phyloP scores from a whole-genome alignment of 2,888 invertebrate species.

The Phanerotoma sp. region DNA sequence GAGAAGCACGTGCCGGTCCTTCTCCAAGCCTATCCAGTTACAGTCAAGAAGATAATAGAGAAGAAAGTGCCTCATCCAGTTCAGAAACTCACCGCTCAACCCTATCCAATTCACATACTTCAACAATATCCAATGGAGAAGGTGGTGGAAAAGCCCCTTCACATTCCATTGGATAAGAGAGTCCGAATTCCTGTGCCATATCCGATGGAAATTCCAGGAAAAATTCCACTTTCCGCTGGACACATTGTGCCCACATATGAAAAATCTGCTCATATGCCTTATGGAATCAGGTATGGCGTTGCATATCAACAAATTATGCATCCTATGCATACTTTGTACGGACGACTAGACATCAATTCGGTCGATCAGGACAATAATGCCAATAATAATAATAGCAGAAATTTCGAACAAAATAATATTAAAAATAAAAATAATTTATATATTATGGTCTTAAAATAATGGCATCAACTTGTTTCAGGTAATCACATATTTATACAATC shows the following conservation, averaged over 20 bases:
- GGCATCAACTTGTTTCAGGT: no score
- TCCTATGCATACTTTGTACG: background rate
- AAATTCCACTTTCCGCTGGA: conserved; percentile 49
- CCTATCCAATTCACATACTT: conserved; percentile 37
- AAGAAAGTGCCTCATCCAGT: conserved; percentile 62
- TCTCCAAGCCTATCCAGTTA: conserved; percentile 59
- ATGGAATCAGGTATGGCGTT: conserved; percentile 41
- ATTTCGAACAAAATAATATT: conserved; percentile 28
- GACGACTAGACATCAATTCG: no score
- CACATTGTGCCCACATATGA: conserved; percentile 38
- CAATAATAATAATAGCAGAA: background rate
- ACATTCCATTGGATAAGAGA: conserved; percentile 51
- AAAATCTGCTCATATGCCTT: conserved; percentile 38
- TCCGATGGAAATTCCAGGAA: conserved; percentile 59
- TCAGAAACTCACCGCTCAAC: conserved; percentile 57
- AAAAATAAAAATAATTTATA: no score
- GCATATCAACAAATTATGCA: conserved; percentile 40
- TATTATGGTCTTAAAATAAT: no score
- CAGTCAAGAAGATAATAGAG: conserved; percentile 63
- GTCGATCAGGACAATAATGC: background rate
- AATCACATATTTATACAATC: no score
- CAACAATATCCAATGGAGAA: conserved; percentile 61
- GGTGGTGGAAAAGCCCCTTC: conserved; percentile 62
- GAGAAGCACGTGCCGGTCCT: conserved; percentile 61
- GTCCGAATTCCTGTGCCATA: conserved; percentile 58